Evolutionary conservation across 92 coral and sea anemone genomes (phyloP).

Genomic region (Actinostola sp.): DNA sequence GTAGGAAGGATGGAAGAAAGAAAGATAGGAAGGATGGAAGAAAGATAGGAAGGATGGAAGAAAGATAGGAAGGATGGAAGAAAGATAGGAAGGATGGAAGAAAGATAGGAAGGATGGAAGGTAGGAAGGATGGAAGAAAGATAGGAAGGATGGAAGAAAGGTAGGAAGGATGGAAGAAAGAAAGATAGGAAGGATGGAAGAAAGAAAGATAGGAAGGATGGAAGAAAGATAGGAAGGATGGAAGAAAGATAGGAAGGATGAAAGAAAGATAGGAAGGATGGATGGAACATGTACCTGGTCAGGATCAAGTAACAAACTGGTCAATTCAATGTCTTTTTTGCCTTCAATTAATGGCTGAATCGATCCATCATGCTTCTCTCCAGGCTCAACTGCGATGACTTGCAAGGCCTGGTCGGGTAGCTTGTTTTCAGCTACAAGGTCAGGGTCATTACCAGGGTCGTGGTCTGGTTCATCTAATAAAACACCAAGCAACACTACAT

Average conservation of each 20-base stretch:
- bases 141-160: too few species aligned
- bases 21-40: too few species aligned
- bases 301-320: slow-evolving; percentile 75
- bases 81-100: too few species aligned
- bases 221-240: too few species aligned
- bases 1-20: too few species aligned
- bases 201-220: too few species aligned
- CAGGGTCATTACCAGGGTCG: slow-evolving; percentile 98
- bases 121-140: background rate
- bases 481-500: background rate
- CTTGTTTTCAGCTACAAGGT: slow-evolving; percentile 80
- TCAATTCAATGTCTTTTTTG: slow-evolving; percentile 82
- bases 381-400: slow-evolving; percentile 89
- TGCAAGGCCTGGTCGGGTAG: slow-evolving; percentile 92
- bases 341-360: slow-evolving; percentile 78
- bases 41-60: too few species aligned
- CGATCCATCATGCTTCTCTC: slow-evolving; percentile 89
- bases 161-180: too few species aligned
- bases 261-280: background rate
- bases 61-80: too few species aligned
- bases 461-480: slow-evolving; percentile 49
- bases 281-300: slow-evolving; percentile 63
- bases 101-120: too few species aligned
- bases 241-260: too few species aligned
- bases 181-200: too few species aligned